Evolutionary conservation across 2,113 vertebrate genomes (phyloP).

Genomic region (Pelobates fuscus): DNA sequence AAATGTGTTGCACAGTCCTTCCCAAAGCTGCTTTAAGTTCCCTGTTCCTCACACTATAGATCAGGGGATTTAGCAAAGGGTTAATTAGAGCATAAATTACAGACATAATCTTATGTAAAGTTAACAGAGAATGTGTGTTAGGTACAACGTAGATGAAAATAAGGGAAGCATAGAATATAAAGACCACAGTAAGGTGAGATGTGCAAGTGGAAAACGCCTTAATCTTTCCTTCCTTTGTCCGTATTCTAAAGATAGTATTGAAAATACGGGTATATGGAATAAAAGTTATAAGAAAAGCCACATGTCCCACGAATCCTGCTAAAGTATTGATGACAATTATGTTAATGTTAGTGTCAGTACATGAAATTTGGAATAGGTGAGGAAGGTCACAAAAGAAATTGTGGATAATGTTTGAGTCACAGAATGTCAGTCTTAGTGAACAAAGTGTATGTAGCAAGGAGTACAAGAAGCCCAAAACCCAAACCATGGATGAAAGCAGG

Average conservation of each 20-base stretch:
- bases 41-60: no score
- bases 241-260: slow-evolving; percentile 34
- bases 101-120: slow-evolving; percentile 54
- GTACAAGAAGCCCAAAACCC: slow-evolving; percentile 34
- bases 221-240: no score
- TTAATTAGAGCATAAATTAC: slow-evolving; percentile 58
- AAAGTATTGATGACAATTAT: background rate
- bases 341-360: slow-evolving; percentile 42
- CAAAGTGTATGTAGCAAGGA: slow-evolving; percentile 25
- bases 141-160: slow-evolving; percentile 58
- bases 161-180: slow-evolving; percentile 57
- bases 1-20: background rate
- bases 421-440: slow-evolving; percentile 43
- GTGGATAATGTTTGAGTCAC: no score
- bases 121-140: slow-evolving; percentile 32
- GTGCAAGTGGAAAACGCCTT: no score
- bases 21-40: background rate
- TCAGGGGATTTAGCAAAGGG: no score
- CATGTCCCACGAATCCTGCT: background rate
- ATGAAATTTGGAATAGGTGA: slow-evolving; percentile 51
- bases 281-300: slow-evolving; percentile 25
- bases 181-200: slow-evolving; percentile 58
- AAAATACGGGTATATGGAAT: slow-evolving; percentile 56
- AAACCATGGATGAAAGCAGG: slow-evolving; percentile 27
- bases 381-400: slow-evolving; percentile 55